These are phyloP conservation scores for Scaptomyza hsui DNA, from an alignment of 1,140 invertebrate genomes.

Conservation along the genomic window DNA sequence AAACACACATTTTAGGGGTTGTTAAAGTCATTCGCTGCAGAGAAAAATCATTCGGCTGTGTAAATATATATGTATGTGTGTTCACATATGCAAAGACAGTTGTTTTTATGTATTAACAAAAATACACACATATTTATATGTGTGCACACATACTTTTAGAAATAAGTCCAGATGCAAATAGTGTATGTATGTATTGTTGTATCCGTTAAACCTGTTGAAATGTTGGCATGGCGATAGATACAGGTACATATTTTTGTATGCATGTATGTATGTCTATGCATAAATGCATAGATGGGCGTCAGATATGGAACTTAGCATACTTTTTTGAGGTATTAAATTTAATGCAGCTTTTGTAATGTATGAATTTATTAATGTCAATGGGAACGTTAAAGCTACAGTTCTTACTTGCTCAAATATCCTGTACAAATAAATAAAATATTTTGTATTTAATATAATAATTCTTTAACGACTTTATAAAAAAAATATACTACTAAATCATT, in stretches of 20 bases:
- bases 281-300: too few relatives aligned
- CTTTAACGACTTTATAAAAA: too few relatives aligned
- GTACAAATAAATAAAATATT: too few relatives aligned
- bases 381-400: too few relatives aligned
- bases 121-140: background rate
- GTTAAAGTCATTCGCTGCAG: constrained; percentile 25
- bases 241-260: background rate
- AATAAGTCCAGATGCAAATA: background rate
- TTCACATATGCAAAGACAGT: constrained; percentile 13
- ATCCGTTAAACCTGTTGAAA: constrained; percentile 32
- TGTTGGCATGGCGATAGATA: constrained; percentile 16
- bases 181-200: constrained; percentile 5
- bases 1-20: constrained; percentile 18
- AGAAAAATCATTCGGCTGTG: constrained; percentile 13
- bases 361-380: too few relatives aligned
- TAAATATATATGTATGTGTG: background rate
- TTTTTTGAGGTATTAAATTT: background rate
- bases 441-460: too few relatives aligned
- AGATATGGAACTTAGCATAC: background rate
- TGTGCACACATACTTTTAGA: too few relatives aligned
- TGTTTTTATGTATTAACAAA: constrained; percentile 2
- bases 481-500: too few relatives aligned
- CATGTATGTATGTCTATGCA: background rate
- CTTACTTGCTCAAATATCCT: too few relatives aligned
- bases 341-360: too few relatives aligned